These are phyloP conservation scores for Catharus bicknelli DNA, from an alignment of 2,113 vertebrate species.

Conservation along the genomic window DNA sequence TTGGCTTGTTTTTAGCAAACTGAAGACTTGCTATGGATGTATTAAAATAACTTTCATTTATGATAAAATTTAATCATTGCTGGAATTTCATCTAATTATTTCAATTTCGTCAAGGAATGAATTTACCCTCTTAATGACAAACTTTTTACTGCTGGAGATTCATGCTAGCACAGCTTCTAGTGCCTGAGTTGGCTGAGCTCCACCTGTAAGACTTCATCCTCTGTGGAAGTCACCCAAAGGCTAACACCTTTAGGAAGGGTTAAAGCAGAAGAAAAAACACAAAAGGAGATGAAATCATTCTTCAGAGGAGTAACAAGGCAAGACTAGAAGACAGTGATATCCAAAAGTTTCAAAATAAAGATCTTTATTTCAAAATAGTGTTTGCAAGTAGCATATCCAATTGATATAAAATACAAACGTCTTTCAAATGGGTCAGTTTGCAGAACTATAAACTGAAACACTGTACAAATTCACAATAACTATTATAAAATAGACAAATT, in stretches of 20 bases:
- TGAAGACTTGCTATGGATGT: not conserved
- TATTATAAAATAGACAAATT: slow-evolving; percentile 48
- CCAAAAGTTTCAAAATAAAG: slow-evolving; percentile 65
- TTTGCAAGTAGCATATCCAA: slow-evolving; percentile 70
- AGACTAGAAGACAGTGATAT: not conserved
- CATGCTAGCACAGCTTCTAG: not conserved
- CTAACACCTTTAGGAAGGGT: not conserved
- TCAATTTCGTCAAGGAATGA: not conserved
- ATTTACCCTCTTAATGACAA: not conserved
- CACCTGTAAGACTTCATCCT: not conserved
- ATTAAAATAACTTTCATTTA: not conserved
- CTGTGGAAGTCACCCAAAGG: not conserved
- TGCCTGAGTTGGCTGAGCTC: not conserved
- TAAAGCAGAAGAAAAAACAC: not conserved
- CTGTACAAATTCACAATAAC: slow-evolving; percentile 42
- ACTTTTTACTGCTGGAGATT: not conserved
- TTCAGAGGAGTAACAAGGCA: not conserved
- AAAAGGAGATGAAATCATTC: not conserved
- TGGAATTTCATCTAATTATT: not conserved
- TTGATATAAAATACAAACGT: slow-evolving; percentile 68
- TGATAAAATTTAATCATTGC: not conserved
- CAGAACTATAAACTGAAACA: slow-evolving; percentile 47
- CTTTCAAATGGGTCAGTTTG: slow-evolving; percentile 40
- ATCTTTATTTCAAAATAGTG: slow-evolving; percentile 76
- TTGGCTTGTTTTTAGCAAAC: not conserved